Base-by-base conservation (phyloP, 23 tunicate genomes). In the Phallusia fumigata region DNA sequence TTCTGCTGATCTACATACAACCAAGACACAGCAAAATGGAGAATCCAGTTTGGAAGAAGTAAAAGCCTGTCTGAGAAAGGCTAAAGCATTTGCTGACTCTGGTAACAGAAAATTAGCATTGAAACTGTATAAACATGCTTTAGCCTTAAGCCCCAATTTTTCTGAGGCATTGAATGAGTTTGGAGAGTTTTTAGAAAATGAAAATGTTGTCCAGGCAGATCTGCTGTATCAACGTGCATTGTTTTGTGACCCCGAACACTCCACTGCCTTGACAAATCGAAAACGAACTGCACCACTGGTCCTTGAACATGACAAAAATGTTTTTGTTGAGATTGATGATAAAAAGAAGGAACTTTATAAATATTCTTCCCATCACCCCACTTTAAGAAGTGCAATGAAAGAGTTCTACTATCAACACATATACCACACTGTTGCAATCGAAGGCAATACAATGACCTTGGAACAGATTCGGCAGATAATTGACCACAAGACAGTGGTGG, bases 361-460 rank as follows among this genome's bases (percentile, higher is more conserved):
- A 72, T 95, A 90, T 75, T 93, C 99, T 49, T 76, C 99, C 10
- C 95, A 95, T 36, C 86, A 86, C 40, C 87, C 93, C 32, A 84
- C 83, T 0, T 81, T 95, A 64, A 36, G 95, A 80, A 83, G 83
- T 21, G 92, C 95, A 8, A 90, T 95, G 95, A 95, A 90, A 69
- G 99, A 95, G 76, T 90, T 87, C 81, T 95, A 95, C 65, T 95
- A 95, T 51, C 89, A 90, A 33, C 95, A 90, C 73, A 84, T 95
- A 30, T 95, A 90, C 49, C 99, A 95, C 78, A 95, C 99, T 21
- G 86, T 95, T 24, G 99, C 99, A 0, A 52, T 95, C 49, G 99
- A 95, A 78, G 99, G 99, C 8, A 95, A 90, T 52, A 86, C 92
- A 47, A 22, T 95, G 76, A 65, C 99, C 0, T 28, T 95, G 35